Evolutionary conservation across 2,888 invertebrate genomes (phyloP).

Genomic region (Drosophila engyochracea): DNA sequence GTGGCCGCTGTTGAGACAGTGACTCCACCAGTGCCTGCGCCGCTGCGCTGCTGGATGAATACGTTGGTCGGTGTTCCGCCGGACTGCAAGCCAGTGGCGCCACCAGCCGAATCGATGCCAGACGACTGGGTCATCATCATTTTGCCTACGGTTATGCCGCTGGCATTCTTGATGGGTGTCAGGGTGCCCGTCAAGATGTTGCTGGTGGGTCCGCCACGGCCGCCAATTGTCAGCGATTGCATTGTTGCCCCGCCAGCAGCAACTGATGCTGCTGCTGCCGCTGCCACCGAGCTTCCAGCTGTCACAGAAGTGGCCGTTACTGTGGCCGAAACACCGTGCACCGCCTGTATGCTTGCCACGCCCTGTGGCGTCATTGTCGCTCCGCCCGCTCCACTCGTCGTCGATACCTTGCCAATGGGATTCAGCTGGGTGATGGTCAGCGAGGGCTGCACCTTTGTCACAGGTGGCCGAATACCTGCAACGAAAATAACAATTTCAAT

Average conservation of each 20-base stretch:
- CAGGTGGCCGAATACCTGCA: slow-evolving; percentile 82
- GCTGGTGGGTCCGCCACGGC: slow-evolving; percentile 70
- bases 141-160: slow-evolving; percentile 83
- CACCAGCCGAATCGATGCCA: slow-evolving; percentile 30
- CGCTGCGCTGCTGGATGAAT: slow-evolving; percentile 58
- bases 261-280: slow-evolving; percentile 1
- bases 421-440: slow-evolving; percentile 85
- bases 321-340: slow-evolving; percentile 65
- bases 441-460: slow-evolving; percentile 85
- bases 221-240: slow-evolving; percentile 83
- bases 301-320: slow-evolving; percentile 58
- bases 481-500: background rate
- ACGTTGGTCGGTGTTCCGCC: slow-evolving; percentile 51
- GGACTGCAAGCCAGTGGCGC: slow-evolving; percentile 40
- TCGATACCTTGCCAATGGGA: slow-evolving; percentile 81
- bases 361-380: slow-evolving; percentile 65
- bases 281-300: slow-evolving; percentile 61
- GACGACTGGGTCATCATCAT: slow-evolving; percentile 82
- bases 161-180: slow-evolving; percentile 83
- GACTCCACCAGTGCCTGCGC: slow-evolving; percentile 49
- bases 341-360: slow-evolving; percentile 77
- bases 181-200: slow-evolving; percentile 84
- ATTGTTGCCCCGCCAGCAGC: slow-evolving; percentile 83
- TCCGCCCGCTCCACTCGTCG: slow-evolving; percentile 48
- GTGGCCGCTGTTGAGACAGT: slow-evolving; percentile 56